Evolutionary conservation across 2,888 invertebrate species (phyloP), one percentile per base, ranked within the genome.

Genomic region (Leptopilina myrica): DNA sequence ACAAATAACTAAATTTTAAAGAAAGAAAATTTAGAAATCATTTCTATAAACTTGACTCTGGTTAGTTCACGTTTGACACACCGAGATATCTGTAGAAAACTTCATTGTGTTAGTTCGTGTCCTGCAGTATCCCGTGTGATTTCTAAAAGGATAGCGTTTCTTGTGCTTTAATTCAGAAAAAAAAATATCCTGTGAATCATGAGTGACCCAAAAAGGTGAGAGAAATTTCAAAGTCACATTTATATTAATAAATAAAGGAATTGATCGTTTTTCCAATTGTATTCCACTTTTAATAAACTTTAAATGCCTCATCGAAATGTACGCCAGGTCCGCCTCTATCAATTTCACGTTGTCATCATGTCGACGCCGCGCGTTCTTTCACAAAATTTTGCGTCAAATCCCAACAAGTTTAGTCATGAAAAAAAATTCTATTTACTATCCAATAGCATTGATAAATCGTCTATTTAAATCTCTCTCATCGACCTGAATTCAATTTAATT

Each of bases 271-370:
- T 43, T 33, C 8, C 12, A 62, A 33, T 62, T 76, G 7, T 62
- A n/a, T n/a, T 46, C 6, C 12, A 7, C 14, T 20, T 56, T 46
- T 62, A 4, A 40, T 12, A 3, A 40, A 40, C 62, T 40, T 49
- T 43, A 56, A 14, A 26, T 59, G 33, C 40, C 11, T 65, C 46
- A 81, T 81, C 76, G 77, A 82, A 83, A 83, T 83, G 53, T 56
- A 56, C 84, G 85, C 82, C 82, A 84, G 84, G 82, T 80, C 84
- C 85, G 86, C 86, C 86, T 59, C n/a, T 87, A 88, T 89, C 91
- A 92, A 92, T 91, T 91, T 89, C 88, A 92, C 92, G 86, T 90
- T 92, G 92, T 92, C 92, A 92, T 92, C 92, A 91, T 92, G 91
- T 91, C 92, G 92, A 89, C 88, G 88, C 84, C 82, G 81, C 81